Conservation (phyloP, 2,888 invertebrate species). For the Keiferia lycopersicella region DNA sequence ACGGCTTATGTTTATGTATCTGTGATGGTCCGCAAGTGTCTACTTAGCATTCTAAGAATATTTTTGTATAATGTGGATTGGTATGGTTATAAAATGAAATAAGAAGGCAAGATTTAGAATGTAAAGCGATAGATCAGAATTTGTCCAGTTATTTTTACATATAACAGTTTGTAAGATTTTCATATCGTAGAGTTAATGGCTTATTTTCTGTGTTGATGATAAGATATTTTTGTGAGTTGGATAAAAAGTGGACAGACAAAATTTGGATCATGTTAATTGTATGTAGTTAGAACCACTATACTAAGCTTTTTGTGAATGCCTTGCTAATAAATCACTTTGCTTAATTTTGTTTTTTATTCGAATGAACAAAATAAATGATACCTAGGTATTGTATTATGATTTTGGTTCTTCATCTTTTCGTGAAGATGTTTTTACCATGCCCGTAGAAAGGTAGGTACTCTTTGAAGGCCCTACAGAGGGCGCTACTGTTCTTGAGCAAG, state of each 20-base stretch:
- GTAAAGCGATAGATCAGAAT: background rate
- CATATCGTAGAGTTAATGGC: conserved; percentile 39
- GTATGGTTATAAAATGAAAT: background rate
- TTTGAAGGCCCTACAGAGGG: no score
- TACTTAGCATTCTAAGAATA: conserved; percentile 21
- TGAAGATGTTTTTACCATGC: no score
- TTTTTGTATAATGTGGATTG: conserved; percentile 25
- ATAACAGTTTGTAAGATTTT: background rate
- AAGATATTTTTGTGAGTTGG: conserved; percentile 36
- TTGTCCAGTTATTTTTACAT: conserved; percentile 15
- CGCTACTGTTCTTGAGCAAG: background rate
- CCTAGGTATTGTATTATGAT: no score
- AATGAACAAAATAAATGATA: background rate
- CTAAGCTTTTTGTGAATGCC: conserved; percentile 48
- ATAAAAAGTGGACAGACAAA: conserved; percentile 35
- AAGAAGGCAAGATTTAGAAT: background rate
- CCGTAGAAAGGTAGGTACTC: no score
- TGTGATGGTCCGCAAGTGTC: conserved; percentile 31
- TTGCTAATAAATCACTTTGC: conserved; percentile 42
- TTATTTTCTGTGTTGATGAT: conserved; percentile 48
- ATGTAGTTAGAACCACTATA: conserved; percentile 47
- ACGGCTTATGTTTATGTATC: conserved; percentile 26
- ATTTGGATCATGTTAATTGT: conserved; percentile 31
- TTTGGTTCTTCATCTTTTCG: no score
- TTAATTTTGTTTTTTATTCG: background rate